Percentiles rank a stretch among this genome's conserved stretches.
Evolutionary conservation across 2,113 vertebrate genomes (phyloP).

Genomic region (Pseudois nayaur): DNA sequence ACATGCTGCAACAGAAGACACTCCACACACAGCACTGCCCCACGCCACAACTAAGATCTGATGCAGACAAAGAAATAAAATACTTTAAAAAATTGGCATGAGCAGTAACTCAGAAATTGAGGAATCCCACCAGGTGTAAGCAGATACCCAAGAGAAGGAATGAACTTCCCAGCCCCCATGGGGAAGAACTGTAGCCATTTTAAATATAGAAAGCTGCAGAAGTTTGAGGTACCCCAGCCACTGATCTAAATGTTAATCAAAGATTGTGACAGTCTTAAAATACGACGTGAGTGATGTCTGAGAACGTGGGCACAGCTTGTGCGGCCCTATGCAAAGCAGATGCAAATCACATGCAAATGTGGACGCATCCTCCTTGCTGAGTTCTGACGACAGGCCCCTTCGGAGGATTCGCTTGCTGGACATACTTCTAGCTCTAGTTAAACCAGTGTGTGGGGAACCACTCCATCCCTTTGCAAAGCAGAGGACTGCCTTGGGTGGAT

Average conservation of each 20-base stretch:
- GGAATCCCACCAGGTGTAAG: fast-evolving
- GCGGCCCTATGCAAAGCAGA: conserved; percentile 59
- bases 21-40: not conserved
- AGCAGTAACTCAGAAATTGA: not conserved
- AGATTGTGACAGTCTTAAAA: conserved; percentile 61
- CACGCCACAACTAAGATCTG: not conserved
- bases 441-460: not conserved
- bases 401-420: not conserved
- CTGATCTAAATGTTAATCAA: conserved; percentile 55
- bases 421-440: not conserved
- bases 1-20: not conserved
- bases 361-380: not conserved
- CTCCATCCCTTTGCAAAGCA: not conserved
- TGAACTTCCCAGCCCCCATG: too few species aligned
- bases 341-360: conserved; percentile 64
- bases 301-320: conserved; percentile 61
- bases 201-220: not conserved
- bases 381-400: not conserved
- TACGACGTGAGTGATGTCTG: conserved; percentile 41
- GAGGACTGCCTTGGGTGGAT: not conserved
- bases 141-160: fast-evolving
- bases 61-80: not conserved
- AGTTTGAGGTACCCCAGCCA: not conserved
- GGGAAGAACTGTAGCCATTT: not conserved
- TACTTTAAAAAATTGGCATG: not conserved